Evolutionary conservation across 2,888 invertebrate genomes (phyloP).

Genomic region (Antheraea yamamai): DNA sequence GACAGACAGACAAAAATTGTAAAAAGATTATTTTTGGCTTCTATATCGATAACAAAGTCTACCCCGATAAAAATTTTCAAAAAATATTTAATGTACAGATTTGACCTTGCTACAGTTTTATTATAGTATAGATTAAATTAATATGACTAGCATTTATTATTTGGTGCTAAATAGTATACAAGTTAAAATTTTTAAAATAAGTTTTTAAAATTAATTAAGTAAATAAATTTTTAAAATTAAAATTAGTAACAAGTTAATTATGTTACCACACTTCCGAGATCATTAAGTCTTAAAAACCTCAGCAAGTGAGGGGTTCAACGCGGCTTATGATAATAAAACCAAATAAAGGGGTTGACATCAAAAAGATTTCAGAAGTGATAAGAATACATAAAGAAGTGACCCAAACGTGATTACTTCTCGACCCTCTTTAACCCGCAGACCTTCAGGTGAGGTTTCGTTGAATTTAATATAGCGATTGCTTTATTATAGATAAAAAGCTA

Average conservation of each 20-base stretch:
- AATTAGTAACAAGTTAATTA: not conserved
- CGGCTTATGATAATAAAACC: slow-evolving; percentile 35
- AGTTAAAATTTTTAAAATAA: too few species aligned
- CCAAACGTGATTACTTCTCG: slow-evolving; percentile 37
- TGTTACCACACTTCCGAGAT: not conserved
- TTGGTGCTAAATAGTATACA: not conserved
- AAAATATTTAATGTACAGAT: too few species aligned
- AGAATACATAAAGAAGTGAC: slow-evolving; percentile 36
- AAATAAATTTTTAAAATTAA: too few species aligned
- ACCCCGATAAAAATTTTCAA: too few species aligned
- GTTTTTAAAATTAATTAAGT: too few species aligned
- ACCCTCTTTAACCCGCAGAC: slow-evolving; percentile 27
- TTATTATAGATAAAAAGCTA: not conserved
- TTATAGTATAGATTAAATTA: too few species aligned
- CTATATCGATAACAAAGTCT: too few species aligned
- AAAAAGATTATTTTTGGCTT: too few species aligned
- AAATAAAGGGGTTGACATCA: slow-evolving; percentile 31
- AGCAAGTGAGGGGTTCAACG: slow-evolving; percentile 20
- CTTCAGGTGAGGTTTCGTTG: not conserved
- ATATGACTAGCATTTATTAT: not conserved
- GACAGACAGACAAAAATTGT: too few species aligned
- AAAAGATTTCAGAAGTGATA: slow-evolving; percentile 36
- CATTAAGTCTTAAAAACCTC: not conserved
- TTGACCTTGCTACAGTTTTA: too few species aligned
- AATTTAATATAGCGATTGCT: not conserved